Conservation (phyloP, 2,113 vertebrate genomes). For the Neolamprologus hecqui region DNA sequence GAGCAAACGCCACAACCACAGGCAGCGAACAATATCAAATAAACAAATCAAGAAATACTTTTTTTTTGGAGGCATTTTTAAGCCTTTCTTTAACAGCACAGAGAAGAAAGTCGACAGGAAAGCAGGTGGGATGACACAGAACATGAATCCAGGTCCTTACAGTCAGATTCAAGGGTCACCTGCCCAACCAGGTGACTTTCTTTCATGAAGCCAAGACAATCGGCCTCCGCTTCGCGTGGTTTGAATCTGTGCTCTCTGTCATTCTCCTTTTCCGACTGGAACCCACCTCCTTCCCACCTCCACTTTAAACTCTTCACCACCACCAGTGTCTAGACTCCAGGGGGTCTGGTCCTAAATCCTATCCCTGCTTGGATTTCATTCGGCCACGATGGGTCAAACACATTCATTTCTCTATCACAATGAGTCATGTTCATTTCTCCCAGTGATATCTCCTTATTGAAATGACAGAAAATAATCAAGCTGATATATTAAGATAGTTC, state of each 20-base stretch:
- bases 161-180: background rate
- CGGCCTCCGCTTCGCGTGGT: accelerated
- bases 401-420: background rate
- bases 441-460: background rate
- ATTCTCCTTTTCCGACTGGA: background rate
- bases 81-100: background rate
- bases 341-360: background rate
- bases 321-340: background rate
- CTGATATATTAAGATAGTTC: background rate
- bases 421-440: background rate
- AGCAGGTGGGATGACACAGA: background rate
- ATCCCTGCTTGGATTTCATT: background rate
- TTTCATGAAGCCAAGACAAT: background rate
- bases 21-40: background rate
- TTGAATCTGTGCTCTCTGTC: background rate
- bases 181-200: background rate
- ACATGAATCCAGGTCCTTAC: background rate
- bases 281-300: background rate
- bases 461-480: background rate
- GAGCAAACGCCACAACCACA: background rate
- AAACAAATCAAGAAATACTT: background rate
- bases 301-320: background rate
- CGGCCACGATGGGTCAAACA: accelerated
- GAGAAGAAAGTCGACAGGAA: accelerated
- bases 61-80: background rate